Base-by-base conservation (phyloP, 2,113 vertebrate species). In the Malaclemys terrapin region DNA sequence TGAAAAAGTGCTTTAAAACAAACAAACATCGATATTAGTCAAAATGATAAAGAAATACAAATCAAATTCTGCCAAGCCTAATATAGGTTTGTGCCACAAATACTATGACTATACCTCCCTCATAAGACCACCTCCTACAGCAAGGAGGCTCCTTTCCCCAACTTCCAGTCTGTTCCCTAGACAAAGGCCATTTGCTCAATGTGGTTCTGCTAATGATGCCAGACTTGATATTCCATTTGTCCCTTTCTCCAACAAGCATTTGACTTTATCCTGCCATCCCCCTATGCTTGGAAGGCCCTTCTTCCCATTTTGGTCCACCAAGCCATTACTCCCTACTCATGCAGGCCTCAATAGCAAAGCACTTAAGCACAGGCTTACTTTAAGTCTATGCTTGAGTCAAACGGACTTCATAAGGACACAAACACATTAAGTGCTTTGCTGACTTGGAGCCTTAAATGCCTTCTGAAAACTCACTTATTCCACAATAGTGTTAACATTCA, bases 301-400 rank as follows among this genome's bases (percentile, higher is more conserved):
- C 0, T 53, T 75, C 8, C n/a, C 52, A 50, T 4, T 5, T 0
- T 50, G 20, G 69, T 59, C 50, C 45, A 54, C 27, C n/a, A 72
- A 93, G 80, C 5, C 42, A 79, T 22, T 19, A 31, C 1, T 6
- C 50, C 35, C 38, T 38, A 10, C n/a, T 24, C 65, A 72, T 59
- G 29, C 27, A 59, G 14, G 6, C 29, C 59, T 31, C 29, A 62
- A 31, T 31, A 62, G 59, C 59, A 62, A 31, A 62, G 29, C 29
- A 62, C 11, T 62, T 62, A 14, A 29, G 25, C 52, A 53, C 19
- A 59, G 5, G 25, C 57, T 57, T 57, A 57, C 24, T 57, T 27
- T 57, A 56, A 56, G 13, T 50, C 49, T 50, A 50, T 50, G 83
- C 76, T 84, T 89, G 54, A 89, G 12, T 11, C 81, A 52, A 56